phyloP scores from a whole-genome alignment of 1,140 invertebrate genomes.

The Triops cancriformis region DNA sequence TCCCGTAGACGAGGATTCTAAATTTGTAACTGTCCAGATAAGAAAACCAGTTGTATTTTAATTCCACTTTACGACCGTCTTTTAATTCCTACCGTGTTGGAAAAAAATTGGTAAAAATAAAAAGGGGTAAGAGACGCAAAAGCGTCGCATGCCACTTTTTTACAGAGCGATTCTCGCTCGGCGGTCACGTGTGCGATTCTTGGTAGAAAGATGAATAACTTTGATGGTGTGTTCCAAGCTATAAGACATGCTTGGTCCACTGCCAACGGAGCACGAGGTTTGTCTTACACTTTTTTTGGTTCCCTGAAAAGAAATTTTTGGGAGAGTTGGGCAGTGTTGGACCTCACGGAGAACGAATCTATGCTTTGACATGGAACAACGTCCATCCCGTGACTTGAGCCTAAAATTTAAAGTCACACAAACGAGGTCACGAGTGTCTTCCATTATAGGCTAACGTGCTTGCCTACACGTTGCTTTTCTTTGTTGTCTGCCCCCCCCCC shows the following conservation, averaged over 20 bases:
- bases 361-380: not conserved
- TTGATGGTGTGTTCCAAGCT: not conserved
- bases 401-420: not conserved
- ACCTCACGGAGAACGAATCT: not conserved
- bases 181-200: not conserved
- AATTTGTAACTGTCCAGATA: constrained; percentile 2
- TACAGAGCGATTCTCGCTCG: not conserved
- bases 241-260: not conserved
- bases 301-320: not conserved
- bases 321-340: not conserved
- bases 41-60: not conserved
- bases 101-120: not conserved
- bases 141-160: not conserved
- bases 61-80: not conserved
- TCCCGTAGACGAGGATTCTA: not conserved
- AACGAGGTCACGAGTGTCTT: not conserved
- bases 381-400: not conserved
- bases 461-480: not conserved
- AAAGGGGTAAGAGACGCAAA: no score
- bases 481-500: not conserved
- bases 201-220: not conserved
- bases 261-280: not conserved
- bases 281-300: not conserved
- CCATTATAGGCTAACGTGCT: not conserved
- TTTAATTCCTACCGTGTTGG: not conserved